Base-by-base conservation (phyloP, 1,140 invertebrate species). In the Drosophila pectinifera region DNA sequence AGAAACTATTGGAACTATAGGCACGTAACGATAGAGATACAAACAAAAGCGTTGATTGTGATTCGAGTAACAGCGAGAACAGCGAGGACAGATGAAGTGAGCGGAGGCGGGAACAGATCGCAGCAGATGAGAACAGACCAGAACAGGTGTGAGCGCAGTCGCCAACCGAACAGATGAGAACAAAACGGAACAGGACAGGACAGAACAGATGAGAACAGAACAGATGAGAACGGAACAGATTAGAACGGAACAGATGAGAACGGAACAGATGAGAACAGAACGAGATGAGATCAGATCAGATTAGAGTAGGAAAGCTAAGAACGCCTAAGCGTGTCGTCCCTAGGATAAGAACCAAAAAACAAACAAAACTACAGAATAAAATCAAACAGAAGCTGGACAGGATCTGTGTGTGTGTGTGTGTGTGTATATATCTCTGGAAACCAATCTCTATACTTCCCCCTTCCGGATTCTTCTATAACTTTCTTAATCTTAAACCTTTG, bases 11-110 rank as follows among this genome's bases (percentile, higher is more conserved):
- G 36, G 36, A 51, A 18, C 18, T 14, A 57, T 36, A 43, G n/a
- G 39, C 20, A 55, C 20, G 24, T 70, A 55, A 46, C 41, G 34
- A 69, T 74, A 46, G 63, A 10, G 20, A 68, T 64, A 63, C 39
- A 75, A 75, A 36, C 49, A 53, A 74, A 81, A 90, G 81, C 85
- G 86, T 86, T 86, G 75, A 90, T 90, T 90, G 85, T 85, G 85
- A 90, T 90, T 84, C 58, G 57, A 73, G 55, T 58, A 51, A 79
- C 69, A 67, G 73, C 73, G 78, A 67, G 61, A 58, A 56, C 48
- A 67, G 73, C 73, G 78, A 67, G 61, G 54, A 56, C 48, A 49
- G 45, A 36, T 68, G 31, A 43, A 31, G 49, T n/a, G 42, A 56
- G 26, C 41, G 20, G 76, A 41, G 61, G 55, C 45, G 46, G 42